Conservation (phyloP, 1,140 invertebrate species). For the Bombus difficillimus region DNA sequence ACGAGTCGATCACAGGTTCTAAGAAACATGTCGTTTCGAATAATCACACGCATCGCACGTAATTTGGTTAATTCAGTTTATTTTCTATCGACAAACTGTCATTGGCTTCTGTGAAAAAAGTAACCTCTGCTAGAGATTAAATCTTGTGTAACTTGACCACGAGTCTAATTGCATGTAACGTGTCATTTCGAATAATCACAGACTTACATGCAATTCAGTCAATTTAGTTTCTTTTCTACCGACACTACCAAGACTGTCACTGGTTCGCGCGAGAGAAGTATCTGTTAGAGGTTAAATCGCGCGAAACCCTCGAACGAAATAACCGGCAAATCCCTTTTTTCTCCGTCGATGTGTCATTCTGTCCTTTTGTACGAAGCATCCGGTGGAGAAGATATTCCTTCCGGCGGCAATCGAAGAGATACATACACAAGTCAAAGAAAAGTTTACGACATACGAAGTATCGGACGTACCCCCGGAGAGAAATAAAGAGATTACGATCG, state of each 20-base stretch:
- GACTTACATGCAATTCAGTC: too few species aligned
- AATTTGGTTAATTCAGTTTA: not conserved
- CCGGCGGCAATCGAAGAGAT: not conserved
- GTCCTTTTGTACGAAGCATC: not conserved
- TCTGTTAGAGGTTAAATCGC: not conserved
- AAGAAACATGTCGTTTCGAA: not conserved
- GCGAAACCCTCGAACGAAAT: not conserved
- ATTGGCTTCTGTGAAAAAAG: too few species aligned
- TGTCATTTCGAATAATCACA: too few species aligned
- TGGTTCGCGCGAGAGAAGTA: not conserved
- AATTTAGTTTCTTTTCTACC: too few species aligned
- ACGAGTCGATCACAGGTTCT: not conserved
- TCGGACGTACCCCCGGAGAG: not conserved
- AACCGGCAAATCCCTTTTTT: not conserved
- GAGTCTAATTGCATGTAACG: too few species aligned
- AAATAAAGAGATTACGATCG: conserved; percentile 34
- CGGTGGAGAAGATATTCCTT: not conserved
- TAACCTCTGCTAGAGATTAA: too few species aligned
- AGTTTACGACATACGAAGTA: not conserved
- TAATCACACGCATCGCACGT: not conserved
- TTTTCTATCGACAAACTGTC: not conserved
- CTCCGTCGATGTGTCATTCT: not conserved
- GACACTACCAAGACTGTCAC: too few species aligned
- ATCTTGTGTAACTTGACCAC: too few species aligned
- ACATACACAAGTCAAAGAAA: not conserved